Base-by-base conservation (phyloP, 2,113 vertebrate genomes). In the Pseudois nayaur region DNA sequence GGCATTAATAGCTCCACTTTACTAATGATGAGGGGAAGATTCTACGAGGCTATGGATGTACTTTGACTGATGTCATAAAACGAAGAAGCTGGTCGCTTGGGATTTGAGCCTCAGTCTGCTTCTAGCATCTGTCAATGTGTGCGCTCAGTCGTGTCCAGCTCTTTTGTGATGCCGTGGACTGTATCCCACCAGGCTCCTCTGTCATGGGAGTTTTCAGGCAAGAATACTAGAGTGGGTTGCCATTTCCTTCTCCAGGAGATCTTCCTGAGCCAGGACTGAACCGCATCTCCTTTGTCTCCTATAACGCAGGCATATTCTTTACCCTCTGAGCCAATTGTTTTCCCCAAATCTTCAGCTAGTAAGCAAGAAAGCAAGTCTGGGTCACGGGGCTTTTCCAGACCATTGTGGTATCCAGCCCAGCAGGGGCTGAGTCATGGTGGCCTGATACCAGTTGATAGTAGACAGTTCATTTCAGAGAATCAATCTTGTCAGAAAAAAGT, bases 391-490 rank as follows among this genome's bases (percentile, higher is more conserved):
- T 67, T 76, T 83, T 86, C 50, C 19, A 57, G 48, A 55, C 10
- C 29, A 25, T 60, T 2, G 1, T 16, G 27, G 55, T 90, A 29
- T 67, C 48, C 92, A 96, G 14, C 67, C 64, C 33, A 78, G 25
- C 89, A 76, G 45, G 9, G 33, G 8, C 31, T 40, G 55, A 91
- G 55, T 93, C 81, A 67, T 17, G n/a, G 54, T n/a, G 17, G 10
- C 60, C 89, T 71, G 55, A 96, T 92, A 60, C 45, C 54, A 86
- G 21, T 19, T 36, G 2, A 15, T 43, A 50, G 54, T 31, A 84
- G 7, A 11, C 19, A 81, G 8, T 91, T 95, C 60, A 74, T 91
- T 86, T 93, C 86, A 96, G 87, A 96, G 55, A 92, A 36, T 88
- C 87, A 40, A 52, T 89, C 54, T 88, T 29, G 19, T 86, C 27